phyloP scores from a whole-genome alignment of 2,113 vertebrate genomes.

The Pomatorhinus ruficollis region DNA sequence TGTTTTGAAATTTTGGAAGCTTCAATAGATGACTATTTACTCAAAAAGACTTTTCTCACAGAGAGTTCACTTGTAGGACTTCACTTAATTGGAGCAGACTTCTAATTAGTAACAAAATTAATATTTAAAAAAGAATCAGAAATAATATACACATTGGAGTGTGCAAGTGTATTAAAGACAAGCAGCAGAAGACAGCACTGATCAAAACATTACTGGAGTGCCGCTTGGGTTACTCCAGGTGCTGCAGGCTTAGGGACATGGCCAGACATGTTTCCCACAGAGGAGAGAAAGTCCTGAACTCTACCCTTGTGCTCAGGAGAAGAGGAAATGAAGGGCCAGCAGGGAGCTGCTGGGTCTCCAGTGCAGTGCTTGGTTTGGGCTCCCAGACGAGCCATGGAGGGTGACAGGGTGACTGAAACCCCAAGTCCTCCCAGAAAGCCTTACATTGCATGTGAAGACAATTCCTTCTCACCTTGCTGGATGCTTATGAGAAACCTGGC shows the following conservation, averaged over 20 bases:
- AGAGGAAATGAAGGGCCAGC: not conserved
- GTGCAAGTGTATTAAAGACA: not conserved
- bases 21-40: not conserved
- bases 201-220: not conserved
- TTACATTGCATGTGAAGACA: accelerated
- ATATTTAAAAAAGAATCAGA: not conserved
- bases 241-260: accelerated
- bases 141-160: not conserved
- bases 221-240: not conserved
- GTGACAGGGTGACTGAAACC: not conserved
- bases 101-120: not conserved
- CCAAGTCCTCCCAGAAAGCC: not conserved
- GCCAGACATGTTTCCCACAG: not conserved
- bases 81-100: not conserved
- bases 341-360: not conserved
- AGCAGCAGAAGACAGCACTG: not conserved
- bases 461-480: not conserved
- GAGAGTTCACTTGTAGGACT: not conserved
- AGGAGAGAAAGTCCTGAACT: not conserved
- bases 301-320: not conserved
- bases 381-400: not conserved
- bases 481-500: not conserved
- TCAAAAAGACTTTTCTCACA: not conserved
- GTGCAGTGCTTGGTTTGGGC: accelerated
- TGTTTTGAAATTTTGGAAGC: not conserved